A percentile compares a stretch with the other conserved stretches of the same genome.
These are phyloP conservation scores for Crocidura indochinensis DNA, from an alignment of 2,797 vertebrate genomes.

Conservation along the genomic window DNA sequence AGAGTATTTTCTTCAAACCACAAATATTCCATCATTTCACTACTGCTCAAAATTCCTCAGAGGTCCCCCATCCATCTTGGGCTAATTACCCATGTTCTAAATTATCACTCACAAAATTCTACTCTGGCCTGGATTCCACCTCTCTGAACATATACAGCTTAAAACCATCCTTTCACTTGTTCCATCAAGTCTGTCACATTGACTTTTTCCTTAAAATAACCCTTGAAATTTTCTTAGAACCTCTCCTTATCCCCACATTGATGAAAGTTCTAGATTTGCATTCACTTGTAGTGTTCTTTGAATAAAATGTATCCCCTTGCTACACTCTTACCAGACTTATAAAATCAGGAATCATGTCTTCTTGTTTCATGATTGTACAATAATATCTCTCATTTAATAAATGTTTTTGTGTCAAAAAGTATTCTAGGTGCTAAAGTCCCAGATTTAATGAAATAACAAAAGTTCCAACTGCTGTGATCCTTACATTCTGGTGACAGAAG, in stretches of 20 bases:
- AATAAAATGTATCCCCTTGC: neutral
- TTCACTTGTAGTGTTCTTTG: neutral
- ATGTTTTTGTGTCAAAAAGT: neutral
- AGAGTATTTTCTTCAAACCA: neutral
- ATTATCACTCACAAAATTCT: neutral
- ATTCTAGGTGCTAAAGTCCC: neutral
- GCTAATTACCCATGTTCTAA: neutral
- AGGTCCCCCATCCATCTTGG: neutral
- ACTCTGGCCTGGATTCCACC: neutral
- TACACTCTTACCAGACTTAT: neutral
- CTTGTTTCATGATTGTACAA: neutral
- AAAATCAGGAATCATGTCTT: neutral
- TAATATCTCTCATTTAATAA: slow-evolving; percentile 23
- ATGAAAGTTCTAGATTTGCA: neutral
- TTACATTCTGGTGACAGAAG: neutral
- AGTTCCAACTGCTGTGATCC: neutral
- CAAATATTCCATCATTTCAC: neutral
- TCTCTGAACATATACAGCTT: neutral
- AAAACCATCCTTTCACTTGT: neutral
- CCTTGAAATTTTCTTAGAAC: neutral
- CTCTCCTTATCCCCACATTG: neutral
- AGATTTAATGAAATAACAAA: neutral
- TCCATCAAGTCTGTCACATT: neutral
- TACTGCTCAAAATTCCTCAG: neutral
- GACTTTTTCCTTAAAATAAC: neutral